Conservation (phyloP, 2,888 invertebrate genomes). For the Bibio marci region DNA sequence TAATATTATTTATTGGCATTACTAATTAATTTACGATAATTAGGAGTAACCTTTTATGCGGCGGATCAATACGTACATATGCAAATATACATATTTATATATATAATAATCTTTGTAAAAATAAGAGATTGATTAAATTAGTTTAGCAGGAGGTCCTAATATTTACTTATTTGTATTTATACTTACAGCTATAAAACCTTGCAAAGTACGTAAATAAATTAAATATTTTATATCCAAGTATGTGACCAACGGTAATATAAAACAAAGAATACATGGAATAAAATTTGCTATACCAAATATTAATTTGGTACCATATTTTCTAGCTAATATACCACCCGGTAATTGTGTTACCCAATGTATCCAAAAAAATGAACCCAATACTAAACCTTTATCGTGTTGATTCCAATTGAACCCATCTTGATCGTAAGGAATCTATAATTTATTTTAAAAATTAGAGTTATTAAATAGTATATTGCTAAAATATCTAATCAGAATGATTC, state of each 20-base stretch:
- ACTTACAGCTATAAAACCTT: constrained; percentile 37
- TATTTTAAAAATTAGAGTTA: too few species aligned
- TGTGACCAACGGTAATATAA: constrained; percentile 46
- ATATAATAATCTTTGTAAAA: too few species aligned
- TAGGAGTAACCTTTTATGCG: neutral
- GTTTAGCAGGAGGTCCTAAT: too few species aligned
- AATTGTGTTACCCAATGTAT: constrained; percentile 53
- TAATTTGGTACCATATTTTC: constrained; percentile 50
- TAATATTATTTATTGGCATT: neutral
- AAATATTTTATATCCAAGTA: constrained; percentile 37
- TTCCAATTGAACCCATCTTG: constrained; percentile 36
- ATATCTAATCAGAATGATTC: too few species aligned
- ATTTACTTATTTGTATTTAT: neutral
- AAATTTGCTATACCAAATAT: constrained; percentile 51
- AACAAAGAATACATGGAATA: constrained; percentile 41
- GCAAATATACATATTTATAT: neutral
- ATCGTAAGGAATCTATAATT: too few species aligned
- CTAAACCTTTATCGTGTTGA: constrained; percentile 42
- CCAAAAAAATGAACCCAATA: constrained; percentile 55
- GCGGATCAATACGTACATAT: neutral
- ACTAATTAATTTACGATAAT: neutral
- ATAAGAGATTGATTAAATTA: neutral
- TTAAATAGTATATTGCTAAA: too few species aligned
- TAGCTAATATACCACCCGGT: constrained; percentile 51
- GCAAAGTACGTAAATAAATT: constrained; percentile 41